A percentile compares a stretch with the other conserved stretches of the same genome.
phyloP scores from a whole-genome alignment of 2,113 vertebrate species.

The Amazona vittata region DNA sequence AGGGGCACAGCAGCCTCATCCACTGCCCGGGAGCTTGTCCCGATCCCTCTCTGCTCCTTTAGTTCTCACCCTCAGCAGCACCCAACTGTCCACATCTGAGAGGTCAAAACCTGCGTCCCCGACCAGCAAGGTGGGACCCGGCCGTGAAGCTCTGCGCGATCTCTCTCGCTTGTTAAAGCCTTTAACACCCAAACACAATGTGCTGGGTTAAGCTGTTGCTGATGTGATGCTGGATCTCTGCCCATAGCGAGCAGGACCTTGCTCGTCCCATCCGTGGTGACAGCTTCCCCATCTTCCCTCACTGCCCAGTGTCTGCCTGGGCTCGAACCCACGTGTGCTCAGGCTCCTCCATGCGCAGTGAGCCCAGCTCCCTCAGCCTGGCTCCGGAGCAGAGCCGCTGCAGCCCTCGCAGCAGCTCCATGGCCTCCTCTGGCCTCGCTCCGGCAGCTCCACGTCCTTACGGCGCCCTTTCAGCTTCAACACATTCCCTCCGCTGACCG shows the following conservation, averaged over 20 bases:
- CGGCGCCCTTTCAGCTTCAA: fast-evolving
- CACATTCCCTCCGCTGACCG: fast-evolving
- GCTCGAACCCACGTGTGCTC: fast-evolving
- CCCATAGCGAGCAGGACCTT: fast-evolving
- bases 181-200: fast-evolving
- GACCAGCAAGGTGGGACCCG: not conserved
- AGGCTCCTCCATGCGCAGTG: fast-evolving
- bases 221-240: fast-evolving
- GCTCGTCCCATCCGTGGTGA: fast-evolving
- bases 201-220: not conserved
- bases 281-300: not conserved
- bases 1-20: not conserved
- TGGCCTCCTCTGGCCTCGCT: not conserved
- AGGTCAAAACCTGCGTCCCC: fast-evolving
- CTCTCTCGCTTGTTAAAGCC: not conserved
- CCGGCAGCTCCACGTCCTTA: not conserved
- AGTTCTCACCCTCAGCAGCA: not conserved
- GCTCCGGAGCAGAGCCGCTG: too few relatives aligned
- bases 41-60: not conserved
- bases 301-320: fast-evolving
- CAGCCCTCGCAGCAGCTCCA: too few relatives aligned
- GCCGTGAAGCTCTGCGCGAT: fast-evolving
- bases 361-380: not conserved
- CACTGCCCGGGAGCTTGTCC: not conserved
- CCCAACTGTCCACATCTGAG: fast-evolving